Base-by-base conservation (phyloP, 2,888 invertebrate species). In the Anagyrus pseudococci region DNA sequence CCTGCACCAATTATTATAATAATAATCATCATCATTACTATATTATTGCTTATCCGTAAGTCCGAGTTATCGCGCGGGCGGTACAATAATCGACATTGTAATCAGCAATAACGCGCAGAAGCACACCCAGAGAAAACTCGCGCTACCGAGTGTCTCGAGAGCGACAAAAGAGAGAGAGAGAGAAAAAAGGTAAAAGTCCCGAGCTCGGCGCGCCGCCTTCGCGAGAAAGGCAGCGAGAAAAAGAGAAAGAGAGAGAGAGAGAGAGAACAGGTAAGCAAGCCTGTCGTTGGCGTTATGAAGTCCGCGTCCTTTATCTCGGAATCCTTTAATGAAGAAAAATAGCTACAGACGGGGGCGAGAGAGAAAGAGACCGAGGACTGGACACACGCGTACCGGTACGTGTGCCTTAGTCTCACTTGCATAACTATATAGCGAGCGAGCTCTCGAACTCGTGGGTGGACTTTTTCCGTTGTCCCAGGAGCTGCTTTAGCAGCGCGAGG, bases 261-360 rank as follows among this genome's bases (percentile, higher is more conserved):
- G 33, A 2, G 33, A 8, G 33, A 8, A 8, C 13, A 8, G 33
- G 33, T 29, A 10, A 10, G n/a, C n/a, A n/a, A 29, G 22, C 10
- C 4, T 44, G 4, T 1, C 20, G 17, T 10, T 29, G 4, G 40
- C 29, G 33, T 62, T 63, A 63, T 63, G 26, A 63, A 63, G 50
- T 55, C 58, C 55, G 54, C 58, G 55, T 64, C 50, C 55, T 64
- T 64, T 58, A 64, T 59, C 55, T 56, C 29, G 43, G n/a, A 17
- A 47, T 62, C 48, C 57, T 57, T 58, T 46, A 64, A 56, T 33
- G 46, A 56, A 56, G 58, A 56, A 64, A 64, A 55, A 49, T 58
- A 46, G 17, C 19, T 23, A 25, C 37, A 7, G 33, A 26, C 49
- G 54, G 20, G 26, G 33, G 6, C 26, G 15, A 22, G 22, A 26